These are phyloP conservation scores for Ditula angustiorana DNA, from an alignment of 2,888 invertebrate genomes.

Conservation along the genomic window DNA sequence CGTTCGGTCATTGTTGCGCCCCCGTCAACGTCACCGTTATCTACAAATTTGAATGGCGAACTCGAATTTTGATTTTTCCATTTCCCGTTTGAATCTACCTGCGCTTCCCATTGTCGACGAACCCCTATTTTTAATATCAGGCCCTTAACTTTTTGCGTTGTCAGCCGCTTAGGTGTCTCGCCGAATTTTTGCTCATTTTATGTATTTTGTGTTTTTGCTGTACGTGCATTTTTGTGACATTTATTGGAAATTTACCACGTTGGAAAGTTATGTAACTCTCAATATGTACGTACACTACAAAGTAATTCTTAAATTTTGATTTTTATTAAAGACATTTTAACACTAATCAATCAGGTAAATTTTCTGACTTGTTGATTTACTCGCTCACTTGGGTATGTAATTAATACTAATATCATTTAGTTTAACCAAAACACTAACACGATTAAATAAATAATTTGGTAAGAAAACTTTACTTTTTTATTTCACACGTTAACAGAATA, in stretches of 20 bases:
- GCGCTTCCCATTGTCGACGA: constrained; percentile 60
- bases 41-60: constrained; percentile 65
- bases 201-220: constrained; percentile 4
- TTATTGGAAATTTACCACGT: constrained; percentile 1
- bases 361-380: too few species aligned
- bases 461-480: too few species aligned
- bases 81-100: constrained; percentile 68
- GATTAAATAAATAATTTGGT: too few species aligned
- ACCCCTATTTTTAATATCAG: constrained; percentile 69
- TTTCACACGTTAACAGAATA: not conserved
- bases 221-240: not conserved
- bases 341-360: too few species aligned
- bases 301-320: too few species aligned
- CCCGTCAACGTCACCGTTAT: constrained; percentile 54
- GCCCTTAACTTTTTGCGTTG: constrained; percentile 56
- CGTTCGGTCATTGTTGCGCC: constrained; percentile 52
- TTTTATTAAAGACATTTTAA: too few species aligned
- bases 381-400: too few species aligned
- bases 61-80: constrained; percentile 76
- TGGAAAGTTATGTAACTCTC: too few species aligned
- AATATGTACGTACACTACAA: too few species aligned
- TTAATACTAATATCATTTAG: too few species aligned
- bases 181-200: constrained; percentile 27
- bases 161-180: constrained; percentile 50
- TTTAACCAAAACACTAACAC: too few species aligned